Base-by-base conservation (phyloP, 2,113 vertebrate genomes). In the Alces alces region DNA sequence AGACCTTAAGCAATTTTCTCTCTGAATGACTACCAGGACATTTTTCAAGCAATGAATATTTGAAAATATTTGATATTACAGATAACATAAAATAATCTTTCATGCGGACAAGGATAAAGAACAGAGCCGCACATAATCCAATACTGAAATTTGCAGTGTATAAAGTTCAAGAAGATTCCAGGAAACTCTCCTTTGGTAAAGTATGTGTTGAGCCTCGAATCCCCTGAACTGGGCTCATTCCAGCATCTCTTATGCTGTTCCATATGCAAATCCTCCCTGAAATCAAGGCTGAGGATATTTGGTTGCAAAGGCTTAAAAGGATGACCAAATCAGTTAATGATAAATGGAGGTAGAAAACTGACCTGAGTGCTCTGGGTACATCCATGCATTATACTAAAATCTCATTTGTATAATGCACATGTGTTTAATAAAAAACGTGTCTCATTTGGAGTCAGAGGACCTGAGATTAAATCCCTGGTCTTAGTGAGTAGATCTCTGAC, bases 31-130 rank as follows among this genome's bases (percentile, higher is more conserved):
- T n/a, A 13, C 9, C 50, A 80, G 57, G 11, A 95, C 60, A 66
- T 23, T 45, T 76, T 91, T 89, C 55, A 80, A 83, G 17, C 17
- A 89, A 82, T 43, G 13, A 86, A 27, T 76, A 85, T 92, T 76
- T 92, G 33, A 91, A 97, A 64, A 21, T 95, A 10, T 70, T 39
- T 70, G 19, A 70, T 39, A 89, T 30, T 86, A 52, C 50, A 94
- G 73, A 96, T 52, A 87, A 93, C 54, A 73, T 78, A 82, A 89
- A 86, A 93, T n/a, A 47, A 92, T 60, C 28, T 93, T 87, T 76
- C 5, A 73, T 52, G 3, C 43, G 9, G 23, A 89, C 76, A 93
- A 85, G 36, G 27, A 85, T 27, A 28, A 33, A 13, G 43, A 52
- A 86, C 14, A 12, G 17, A 85, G 47, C 9, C 64, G 91, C 25